Base-by-base conservation (phyloP, 1,140 invertebrate species). In the Panulirus ornatus region DNA sequence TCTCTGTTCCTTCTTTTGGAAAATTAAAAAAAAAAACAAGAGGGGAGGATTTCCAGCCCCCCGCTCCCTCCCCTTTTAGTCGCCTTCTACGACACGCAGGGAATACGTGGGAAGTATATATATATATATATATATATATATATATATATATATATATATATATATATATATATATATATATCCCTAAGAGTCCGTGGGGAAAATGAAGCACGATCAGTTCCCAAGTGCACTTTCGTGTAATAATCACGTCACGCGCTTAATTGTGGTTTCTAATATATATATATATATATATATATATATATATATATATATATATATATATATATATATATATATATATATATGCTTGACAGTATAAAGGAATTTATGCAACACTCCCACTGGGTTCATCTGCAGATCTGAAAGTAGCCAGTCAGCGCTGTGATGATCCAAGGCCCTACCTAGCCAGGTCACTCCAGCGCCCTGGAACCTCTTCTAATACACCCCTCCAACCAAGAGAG, bases 271-370 rank as follows among this genome's bases (percentile, higher is more conserved):
- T 11, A 11, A 58, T 58, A 58, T 58, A 58, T 58, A 58, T 58
- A 58, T 58, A 58, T 58, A 58, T 58, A 58, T 58, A 58, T 58
- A 58, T 58, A 58, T 58, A 58, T 58, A 58, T 58, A 58, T 58
- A 58, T 58, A 58, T 58, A 58, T 58, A 58, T 58, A 58, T 58
- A 58, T 58, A 58, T 58, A 58, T 58, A 58, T 58, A 58, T 58
- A 58, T 58, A 58, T 58, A 58, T 58, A 58, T 58, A 58, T 58
- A 58, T 58, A 58, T 58, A 58, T 58, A 58, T 58, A 58, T 58
- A 58, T 58, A 58, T 58, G 22, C 22, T 11, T 58, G 22, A 11
- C 11, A 11, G 22, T 58, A 58, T 58, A 58, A 11, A 58, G 11
- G 22, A 11, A 58, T 58, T 11, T 40, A 76, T 47, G 38, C 40